A percentile compares a stretch with the other conserved stretches of the same genome.
These are phyloP conservation scores for Samia ricini DNA, from an alignment of 1,140 invertebrate genomes.

Conservation along the genomic window DNA sequence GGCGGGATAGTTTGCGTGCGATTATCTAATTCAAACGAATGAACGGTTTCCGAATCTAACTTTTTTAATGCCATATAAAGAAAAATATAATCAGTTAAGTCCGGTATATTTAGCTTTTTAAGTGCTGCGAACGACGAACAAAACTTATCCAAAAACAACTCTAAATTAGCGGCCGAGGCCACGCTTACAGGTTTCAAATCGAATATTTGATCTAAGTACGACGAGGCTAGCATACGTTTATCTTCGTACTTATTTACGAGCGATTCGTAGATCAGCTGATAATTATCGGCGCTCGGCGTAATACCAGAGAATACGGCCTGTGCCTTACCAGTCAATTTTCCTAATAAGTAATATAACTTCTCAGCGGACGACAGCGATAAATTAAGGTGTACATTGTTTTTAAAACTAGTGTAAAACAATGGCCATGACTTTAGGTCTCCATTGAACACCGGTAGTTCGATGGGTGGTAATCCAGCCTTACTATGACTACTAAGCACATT, in stretches of 20 bases:
- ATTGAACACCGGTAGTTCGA: not conserved
- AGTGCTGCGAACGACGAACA: not conserved
- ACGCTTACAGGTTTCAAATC: constrained; percentile 8
- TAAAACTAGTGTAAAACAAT: not conserved
- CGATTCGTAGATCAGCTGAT: constrained; percentile 11
- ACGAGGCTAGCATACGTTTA: constrained; percentile 12
- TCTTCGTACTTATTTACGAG: constrained; percentile 21
- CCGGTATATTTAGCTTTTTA: not conserved
- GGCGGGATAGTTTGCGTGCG: not conserved
- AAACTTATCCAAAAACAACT: not conserved
- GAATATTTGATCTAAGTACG: constrained; percentile 22
- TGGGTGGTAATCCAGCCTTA: not conserved
- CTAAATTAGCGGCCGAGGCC: not conserved
- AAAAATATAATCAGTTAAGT: not conserved
- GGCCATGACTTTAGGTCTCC: constrained; percentile 1
- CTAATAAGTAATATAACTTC: constrained; percentile 9
- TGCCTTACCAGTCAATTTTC: constrained; percentile 12
- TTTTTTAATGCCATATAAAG: not conserved
- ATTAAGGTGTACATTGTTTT: not conserved
- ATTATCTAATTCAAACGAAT: not conserved
- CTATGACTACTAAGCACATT: too few species aligned
- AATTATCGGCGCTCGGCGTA: constrained; percentile 17
- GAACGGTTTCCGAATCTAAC: not conserved
- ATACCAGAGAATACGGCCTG: constrained; percentile 8
- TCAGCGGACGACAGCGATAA: not conserved